A percentile compares a stretch with the other conserved stretches of the same genome.
These are phyloP conservation scores for Tetrapedia diversipes DNA, from an alignment of 2,888 invertebrate genomes.

Conservation along the genomic window DNA sequence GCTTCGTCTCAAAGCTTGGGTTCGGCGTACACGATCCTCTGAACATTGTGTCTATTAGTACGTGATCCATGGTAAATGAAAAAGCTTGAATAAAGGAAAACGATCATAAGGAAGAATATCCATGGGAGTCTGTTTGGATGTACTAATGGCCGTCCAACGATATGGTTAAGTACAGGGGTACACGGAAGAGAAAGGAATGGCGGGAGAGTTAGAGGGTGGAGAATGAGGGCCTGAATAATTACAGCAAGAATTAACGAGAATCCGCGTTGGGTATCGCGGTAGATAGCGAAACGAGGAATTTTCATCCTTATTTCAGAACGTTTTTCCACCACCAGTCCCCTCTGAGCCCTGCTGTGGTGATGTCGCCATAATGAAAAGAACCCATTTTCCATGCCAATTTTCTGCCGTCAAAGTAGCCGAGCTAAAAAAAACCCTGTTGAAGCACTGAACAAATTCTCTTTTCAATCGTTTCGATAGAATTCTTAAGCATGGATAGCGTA, in stretches of 20 bases:
- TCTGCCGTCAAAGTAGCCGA: not conserved
- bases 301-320: constrained; percentile 34
- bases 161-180: constrained; percentile 22
- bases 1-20: constrained; percentile 23
- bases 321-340: not conserved
- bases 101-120: constrained; percentile 40
- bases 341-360: too few species aligned
- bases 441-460: not conserved
- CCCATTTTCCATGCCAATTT: not conserved
- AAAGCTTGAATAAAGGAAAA: constrained; percentile 34
- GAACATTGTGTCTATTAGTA: constrained; percentile 42
- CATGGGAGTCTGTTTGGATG: constrained; percentile 3
- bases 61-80: constrained; percentile 41
- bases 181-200: not conserved
- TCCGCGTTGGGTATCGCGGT: constrained; percentile 24
- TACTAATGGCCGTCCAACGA: constrained; percentile 10
- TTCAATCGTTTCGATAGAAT: not conserved
- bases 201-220: not conserved
- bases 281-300: constrained; percentile 16
- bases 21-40: constrained; percentile 19
- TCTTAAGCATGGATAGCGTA: not conserved
- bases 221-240: constrained; percentile 34
- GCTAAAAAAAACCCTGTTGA: not conserved
- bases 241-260: constrained; percentile 38
- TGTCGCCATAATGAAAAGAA: constrained; percentile 33